Evolutionary conservation across 2,113 vertebrate genomes (phyloP), one percentile per base, ranked within the genome.

Genomic region (Poeciliopsis prolifica): DNA sequence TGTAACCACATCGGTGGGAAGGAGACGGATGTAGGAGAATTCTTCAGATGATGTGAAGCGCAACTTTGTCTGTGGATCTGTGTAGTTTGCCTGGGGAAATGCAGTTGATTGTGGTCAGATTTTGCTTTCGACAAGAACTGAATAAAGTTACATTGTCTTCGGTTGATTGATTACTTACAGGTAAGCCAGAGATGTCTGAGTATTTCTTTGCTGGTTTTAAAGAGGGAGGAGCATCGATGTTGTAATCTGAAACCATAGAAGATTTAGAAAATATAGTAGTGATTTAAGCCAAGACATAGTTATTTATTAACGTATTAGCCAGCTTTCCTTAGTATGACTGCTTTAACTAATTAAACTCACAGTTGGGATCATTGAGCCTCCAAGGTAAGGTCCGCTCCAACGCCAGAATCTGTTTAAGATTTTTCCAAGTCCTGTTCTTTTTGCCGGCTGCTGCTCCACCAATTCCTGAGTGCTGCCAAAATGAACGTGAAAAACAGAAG

Each of bases 341-440:
- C 1, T n/a, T 58, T 37, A 37, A 37, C 35, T 37, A 3, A 7
- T 48, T 42, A 63, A 65, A 89, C 98, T 96, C 92, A 99, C 97
- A 99, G 95, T 93, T 98, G 68, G 98, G 96, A 93, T 99, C 96
- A 64, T 92, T 95, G 78, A 97, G 92, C 93, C 96, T 97, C 98
- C 97, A 99, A 33, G 97, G 96, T 88, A 99, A 94, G 62, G 96
- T 95, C 90, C 96, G 96, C 95, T 99, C 98, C 58, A 96, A 94
- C 86, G 96, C 95, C 77, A 98, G 95, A 89, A 99, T 98, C 92
- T 99, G 98, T 92, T 99, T 99, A 77, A 99, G 96, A 92, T 99
- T 99, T 93, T 99, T 99, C 98, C 98, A 99, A 79, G 97, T 97
- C 89, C 98, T 94, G 79, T 97, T 99, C 94, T 99, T 99, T 92